A percentile compares a stretch with the other conserved stretches of the same genome.
Conservation (phyloP, 2,113 vertebrate genomes). For the Talpa occidentalis region DNA sequence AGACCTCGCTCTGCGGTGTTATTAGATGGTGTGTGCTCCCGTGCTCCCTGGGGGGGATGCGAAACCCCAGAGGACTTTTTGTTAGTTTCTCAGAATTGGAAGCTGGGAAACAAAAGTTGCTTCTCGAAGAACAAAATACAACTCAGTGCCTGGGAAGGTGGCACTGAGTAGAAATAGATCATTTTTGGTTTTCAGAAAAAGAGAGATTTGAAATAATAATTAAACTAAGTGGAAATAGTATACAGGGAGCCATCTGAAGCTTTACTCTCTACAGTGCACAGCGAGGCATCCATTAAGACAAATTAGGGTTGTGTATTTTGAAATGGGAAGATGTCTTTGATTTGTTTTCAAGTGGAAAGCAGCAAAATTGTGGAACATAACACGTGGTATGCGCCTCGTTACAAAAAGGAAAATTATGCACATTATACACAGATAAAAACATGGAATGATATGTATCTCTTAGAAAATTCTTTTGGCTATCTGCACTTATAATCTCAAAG, state of each 20-base stretch:
- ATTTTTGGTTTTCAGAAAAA: neutral
- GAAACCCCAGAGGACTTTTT: neutral
- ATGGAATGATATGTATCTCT: neutral
- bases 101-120: neutral
- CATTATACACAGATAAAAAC: neutral
- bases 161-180: neutral
- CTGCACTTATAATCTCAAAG: neutral
- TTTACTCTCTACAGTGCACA: neutral
- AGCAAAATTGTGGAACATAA: neutral
- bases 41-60: fast-evolving
- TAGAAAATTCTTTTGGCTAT: neutral
- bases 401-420: neutral
- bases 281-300: neutral
- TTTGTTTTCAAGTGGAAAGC: neutral
- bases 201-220: neutral
- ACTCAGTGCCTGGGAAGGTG: neutral
- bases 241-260: neutral
- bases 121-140: neutral
- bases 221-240: neutral
- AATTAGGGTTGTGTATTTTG: fast-evolving
- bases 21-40: neutral
- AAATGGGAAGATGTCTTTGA: neutral
- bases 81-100: neutral
- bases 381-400: neutral
- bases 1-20: neutral